These are phyloP conservation scores for Ophonus ardosiacus DNA, from an alignment of 2,888 invertebrate species.

Conservation along the genomic window DNA sequence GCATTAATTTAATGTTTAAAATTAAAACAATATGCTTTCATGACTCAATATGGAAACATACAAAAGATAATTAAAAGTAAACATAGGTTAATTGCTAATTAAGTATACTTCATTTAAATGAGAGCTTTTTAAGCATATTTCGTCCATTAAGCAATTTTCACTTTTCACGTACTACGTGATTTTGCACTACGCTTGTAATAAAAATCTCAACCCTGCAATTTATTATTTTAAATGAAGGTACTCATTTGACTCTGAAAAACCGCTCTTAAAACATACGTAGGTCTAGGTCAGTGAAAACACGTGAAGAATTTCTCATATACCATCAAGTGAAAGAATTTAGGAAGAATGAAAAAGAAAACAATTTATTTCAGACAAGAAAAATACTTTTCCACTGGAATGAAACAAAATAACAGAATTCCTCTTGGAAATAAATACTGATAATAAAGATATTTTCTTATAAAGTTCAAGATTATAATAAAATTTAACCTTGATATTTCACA, in stretches of 20 bases:
- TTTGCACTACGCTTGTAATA: no score
- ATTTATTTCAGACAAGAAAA: constrained; percentile 22
- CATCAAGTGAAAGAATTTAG: constrained; percentile 4
- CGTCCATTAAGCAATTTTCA: no score
- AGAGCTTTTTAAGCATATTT: no score
- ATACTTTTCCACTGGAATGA: constrained; percentile 6
- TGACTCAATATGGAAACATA: no score
- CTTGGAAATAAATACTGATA: not conserved
- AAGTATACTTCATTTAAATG: no score
- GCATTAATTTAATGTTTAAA: no score
- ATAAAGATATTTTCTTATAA: not conserved
- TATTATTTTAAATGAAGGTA: not conserved
- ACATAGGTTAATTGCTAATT: no score
- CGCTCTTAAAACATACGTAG: not conserved
- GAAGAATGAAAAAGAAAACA: constrained; percentile 35
- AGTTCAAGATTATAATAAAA: not conserved
- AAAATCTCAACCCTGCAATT: not conserved
- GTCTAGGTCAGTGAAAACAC: not conserved
- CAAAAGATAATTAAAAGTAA: no score
- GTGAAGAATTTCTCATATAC: constrained; percentile 28
- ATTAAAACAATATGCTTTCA: no score
- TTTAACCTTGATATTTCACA: not conserved
- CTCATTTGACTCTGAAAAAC: not conserved
- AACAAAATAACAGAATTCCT: constrained; percentile 23
- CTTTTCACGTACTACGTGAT: no score